A percentile compares a stretch with the other conserved stretches of the same genome.
These are phyloP conservation scores for Clanis bilineata DNA, from an alignment of 2,888 invertebrate genomes.

Conservation along the genomic window DNA sequence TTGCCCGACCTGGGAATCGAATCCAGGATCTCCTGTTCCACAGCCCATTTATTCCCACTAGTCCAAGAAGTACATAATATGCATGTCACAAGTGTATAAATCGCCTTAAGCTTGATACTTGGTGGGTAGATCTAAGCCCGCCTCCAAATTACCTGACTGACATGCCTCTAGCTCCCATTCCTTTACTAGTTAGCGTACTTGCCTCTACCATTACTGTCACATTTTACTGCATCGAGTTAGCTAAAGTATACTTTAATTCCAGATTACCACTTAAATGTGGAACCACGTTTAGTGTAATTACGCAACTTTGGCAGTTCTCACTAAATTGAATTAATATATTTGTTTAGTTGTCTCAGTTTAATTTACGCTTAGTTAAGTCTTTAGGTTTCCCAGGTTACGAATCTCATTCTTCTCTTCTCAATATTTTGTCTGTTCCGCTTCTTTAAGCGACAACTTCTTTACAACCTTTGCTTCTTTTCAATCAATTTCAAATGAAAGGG, in stretches of 20 bases:
- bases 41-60: too few species aligned
- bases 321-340: neutral
- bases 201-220: conserved; percentile 49
- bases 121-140: conserved; percentile 33
- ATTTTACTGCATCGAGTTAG: conserved; percentile 37
- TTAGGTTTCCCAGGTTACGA: neutral
- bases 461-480: too few species aligned
- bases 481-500: too few species aligned
- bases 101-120: conserved; percentile 29
- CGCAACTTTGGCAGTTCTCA: too few species aligned
- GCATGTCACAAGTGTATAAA: neutral
- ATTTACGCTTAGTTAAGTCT: neutral
- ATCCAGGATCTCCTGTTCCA: too few species aligned
- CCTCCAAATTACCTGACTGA: conserved; percentile 68
- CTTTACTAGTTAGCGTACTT: conserved; percentile 55
- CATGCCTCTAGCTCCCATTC: conserved; percentile 57
- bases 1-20: too few species aligned
- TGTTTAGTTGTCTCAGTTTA: neutral
- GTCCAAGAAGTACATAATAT: neutral
- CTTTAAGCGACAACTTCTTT: too few species aligned
- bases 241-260: conserved; percentile 6
- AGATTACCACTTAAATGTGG: conserved; percentile 24
- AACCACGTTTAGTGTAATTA: neutral
- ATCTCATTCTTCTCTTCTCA: too few species aligned
- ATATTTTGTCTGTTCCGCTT: too few species aligned